These are phyloP conservation scores for Lottia scabra DNA, from an alignment of 2,888 invertebrate genomes.

Conservation along the genomic window DNA sequence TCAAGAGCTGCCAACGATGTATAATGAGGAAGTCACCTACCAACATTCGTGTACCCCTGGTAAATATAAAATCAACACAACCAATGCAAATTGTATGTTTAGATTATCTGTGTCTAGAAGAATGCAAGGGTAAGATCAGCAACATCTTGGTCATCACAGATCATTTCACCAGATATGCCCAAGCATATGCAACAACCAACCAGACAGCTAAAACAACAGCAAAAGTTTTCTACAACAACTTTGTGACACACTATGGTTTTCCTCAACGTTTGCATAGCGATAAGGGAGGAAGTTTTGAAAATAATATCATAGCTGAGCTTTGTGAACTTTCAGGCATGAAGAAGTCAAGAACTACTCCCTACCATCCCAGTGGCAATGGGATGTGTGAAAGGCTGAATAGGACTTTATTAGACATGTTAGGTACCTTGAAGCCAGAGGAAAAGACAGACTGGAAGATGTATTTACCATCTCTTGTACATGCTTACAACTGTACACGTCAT, in stretches of 20 bases:
- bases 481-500: conserved; percentile 28
- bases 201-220: no score
- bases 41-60: no score
- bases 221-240: conserved; percentile 23
- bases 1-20: no score
- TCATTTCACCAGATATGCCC: no score
- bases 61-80: no score
- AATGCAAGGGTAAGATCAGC: no score
- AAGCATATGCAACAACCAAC: no score
- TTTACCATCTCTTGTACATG: conserved; percentile 20
- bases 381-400: conserved; percentile 27
- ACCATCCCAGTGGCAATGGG: no score
- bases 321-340: conserved; percentile 20
- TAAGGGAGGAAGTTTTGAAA: conserved; percentile 29
- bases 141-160: no score
- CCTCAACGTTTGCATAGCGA: conserved; percentile 27
- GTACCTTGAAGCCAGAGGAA: conserved; percentile 20
- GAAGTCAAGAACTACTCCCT: conserved; percentile 28
- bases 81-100: no score
- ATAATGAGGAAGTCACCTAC: no score
- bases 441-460: conserved; percentile 29
- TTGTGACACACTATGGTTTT: conserved; percentile 28
- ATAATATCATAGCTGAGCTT: conserved; percentile 23
- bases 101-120: no score
- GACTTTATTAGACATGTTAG: conserved; percentile 23